A percentile compares a stretch with the other conserved stretches of the same genome.
Evolutionary conservation across 2,797 vertebrate species (phyloP).

Genomic region (Chelonia mydas): DNA sequence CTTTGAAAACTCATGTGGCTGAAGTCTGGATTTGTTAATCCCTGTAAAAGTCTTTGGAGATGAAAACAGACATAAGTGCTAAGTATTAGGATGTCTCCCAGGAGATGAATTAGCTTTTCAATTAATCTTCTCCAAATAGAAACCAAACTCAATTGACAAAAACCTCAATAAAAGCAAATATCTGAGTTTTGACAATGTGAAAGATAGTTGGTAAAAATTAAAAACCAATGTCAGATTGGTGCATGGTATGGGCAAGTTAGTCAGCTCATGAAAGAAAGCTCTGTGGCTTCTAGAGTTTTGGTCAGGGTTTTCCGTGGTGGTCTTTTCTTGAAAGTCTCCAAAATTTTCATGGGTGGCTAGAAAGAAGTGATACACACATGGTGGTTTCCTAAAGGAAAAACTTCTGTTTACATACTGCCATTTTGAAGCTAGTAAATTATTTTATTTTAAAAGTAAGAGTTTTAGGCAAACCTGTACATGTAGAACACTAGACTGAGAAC

Average conservation of each 20-base stretch:
- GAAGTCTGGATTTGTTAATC: neutral
- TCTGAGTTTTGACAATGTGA: neutral
- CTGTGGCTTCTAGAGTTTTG: rapidly evolving
- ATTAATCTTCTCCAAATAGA: neutral
- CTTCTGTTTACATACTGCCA: neutral
- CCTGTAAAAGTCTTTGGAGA: neutral
- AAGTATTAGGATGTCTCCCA: neutral
- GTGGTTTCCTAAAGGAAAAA: neutral
- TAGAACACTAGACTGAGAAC: neutral
- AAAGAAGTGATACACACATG: neutral
- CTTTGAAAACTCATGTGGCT: neutral
- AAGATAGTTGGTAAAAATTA: rapidly evolving
- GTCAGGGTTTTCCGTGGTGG: neutral
- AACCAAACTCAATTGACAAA: neutral
- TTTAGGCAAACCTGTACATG: neutral
- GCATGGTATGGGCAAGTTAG: neutral
- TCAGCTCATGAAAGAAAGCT: no score
- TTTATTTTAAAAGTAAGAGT: neutral
- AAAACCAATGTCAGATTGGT: rapidly evolving
- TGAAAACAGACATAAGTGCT: neutral
- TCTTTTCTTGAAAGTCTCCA: neutral
- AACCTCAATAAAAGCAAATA: neutral
- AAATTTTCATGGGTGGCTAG: neutral
- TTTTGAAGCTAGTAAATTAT: neutral
- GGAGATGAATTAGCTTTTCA: slow-evolving; percentile 3